A percentile compares a stretch with the other conserved stretches of the same genome.
phyloP scores from a whole-genome alignment of 2,888 invertebrate species.

The Phorcus lineatus region DNA sequence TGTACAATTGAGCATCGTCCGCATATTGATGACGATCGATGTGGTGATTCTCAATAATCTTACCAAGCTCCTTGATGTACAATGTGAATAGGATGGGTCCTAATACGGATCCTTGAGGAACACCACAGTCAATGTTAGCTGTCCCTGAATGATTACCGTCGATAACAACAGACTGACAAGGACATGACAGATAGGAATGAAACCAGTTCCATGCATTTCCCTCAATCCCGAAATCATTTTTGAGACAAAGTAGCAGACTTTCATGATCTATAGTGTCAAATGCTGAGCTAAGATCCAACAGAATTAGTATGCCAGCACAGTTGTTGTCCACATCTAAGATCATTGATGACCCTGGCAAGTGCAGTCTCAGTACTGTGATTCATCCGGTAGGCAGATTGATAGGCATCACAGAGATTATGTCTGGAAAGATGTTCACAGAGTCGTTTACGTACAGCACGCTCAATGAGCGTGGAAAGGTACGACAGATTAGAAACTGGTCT shows the following conservation, averaged over 20 bases:
- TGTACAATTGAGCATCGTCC: no score
- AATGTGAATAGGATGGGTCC: no score
- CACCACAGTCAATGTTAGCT: no score
- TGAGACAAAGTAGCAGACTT: not conserved
- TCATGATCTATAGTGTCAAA: no score
- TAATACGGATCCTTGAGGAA: no score
- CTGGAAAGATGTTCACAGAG: not conserved
- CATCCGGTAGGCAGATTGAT: not conserved
- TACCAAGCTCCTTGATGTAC: no score
- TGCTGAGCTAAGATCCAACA: not conserved
- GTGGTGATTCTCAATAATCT: no score
- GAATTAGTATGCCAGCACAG: no score
- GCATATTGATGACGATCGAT: no score
- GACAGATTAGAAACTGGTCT: slow-evolving; percentile 27
- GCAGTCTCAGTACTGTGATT: not conserved
- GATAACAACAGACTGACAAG: no score
- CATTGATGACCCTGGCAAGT: not conserved
- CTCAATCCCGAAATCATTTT: not conserved
- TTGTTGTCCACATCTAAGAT: no score
- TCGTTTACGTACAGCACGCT: not conserved
- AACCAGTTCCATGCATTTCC: not conserved
- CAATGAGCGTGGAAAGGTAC: not conserved
- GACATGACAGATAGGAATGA: not conserved
- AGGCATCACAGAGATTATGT: not conserved
- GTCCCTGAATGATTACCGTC: no score